phyloP scores from a whole-genome alignment of 2,888 invertebrate genomes.

The Catocala sponsa region DNA sequence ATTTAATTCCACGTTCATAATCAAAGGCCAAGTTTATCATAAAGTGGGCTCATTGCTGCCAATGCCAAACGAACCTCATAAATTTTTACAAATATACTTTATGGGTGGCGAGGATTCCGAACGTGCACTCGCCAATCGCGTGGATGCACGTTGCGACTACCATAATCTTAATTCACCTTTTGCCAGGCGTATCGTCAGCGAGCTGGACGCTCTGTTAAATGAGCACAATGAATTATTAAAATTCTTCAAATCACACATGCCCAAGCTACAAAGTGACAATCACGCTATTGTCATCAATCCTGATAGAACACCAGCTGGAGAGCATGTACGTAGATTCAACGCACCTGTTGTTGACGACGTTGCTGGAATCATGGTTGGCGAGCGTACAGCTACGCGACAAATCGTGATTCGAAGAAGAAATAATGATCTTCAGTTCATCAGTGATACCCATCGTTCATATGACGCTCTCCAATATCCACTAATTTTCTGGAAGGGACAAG shows the following conservation, averaged over 20 bases:
- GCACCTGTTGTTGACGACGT: conserved; percentile 52
- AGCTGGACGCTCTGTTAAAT: conserved; percentile 21
- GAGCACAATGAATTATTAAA: conserved; percentile 58
- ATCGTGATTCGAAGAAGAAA: conserved; percentile 7
- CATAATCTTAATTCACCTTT: conserved; percentile 41
- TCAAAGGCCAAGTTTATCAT: conserved; percentile 43
- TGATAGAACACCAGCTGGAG: conserved; percentile 58
- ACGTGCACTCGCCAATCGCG: conserved; percentile 37
- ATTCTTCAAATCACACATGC: conserved; percentile 59
- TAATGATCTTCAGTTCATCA: conserved; percentile 5
- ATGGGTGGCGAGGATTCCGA: conserved; percentile 19
- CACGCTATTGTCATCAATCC: conserved; percentile 44
- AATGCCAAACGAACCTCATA: conserved; percentile 36
- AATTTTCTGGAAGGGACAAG: conserved; percentile 36
- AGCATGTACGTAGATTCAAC: conserved; percentile 62
- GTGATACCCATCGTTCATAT: conserved; percentile 53
- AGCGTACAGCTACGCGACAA: conserved; percentile 13
- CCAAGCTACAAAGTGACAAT: conserved; percentile 46
- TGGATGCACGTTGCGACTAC: conserved; percentile 43
- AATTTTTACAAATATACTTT: conserved; percentile 36
- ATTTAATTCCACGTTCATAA: conserved; percentile 29
- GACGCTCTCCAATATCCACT: conserved; percentile 28
- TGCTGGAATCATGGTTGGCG: conserved; percentile 37
- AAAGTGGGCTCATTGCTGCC: conserved; percentile 43
- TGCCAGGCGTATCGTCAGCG: conserved; percentile 21